Evolutionary conservation across 2,113 vertebrate genomes (phyloP), one percentile per base, ranked within the genome.

Genomic region (Ornithorhynchus anatinus): DNA sequence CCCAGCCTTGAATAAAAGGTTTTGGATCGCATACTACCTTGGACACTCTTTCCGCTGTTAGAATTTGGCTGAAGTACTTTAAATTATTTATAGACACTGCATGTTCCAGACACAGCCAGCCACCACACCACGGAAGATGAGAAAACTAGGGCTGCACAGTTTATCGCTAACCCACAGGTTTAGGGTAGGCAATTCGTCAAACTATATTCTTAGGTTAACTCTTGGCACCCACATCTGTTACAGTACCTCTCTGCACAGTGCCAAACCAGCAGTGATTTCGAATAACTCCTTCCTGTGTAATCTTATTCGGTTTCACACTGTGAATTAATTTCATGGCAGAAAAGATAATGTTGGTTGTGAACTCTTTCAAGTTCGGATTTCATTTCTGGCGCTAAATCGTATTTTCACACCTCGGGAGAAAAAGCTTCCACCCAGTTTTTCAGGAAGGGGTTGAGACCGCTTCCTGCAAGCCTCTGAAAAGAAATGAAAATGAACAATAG

Each of bases 61-160:
- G 57, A 52, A 33, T 44, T 47, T 82, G 71, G 47, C 56, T 51
- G n/a, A 85, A 75, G 52, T 69, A 70, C 69, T 54, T 22, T 75
- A n/a, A 84, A 70, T 85, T 88, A 90, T 79, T 88, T 80, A 84
- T 77, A 75, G 77, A 67, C 65, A 33, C 10, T 31, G 31, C 67
- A 13, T 54, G 64, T 15, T 38, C 71, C 68, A 81, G 77, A 79
- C 72, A 52, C 71, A 59, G 75, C 77, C 50, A 69, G 37, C 63
- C 72, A 64, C 20, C 52, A 53, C 64, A 64, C 20, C 52, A 53
- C 64, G 78, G 40, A 50, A 20, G 40, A 50, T 51, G 56, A 62
- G 31, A 80, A 74, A 56, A 43, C 32, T 23, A 38, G n/a, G 25
- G 10, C 39, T 60, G 36, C 33, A 50, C 50, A 11, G 12, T 5